Conservation (phyloP, 1,140 invertebrate genomes). For the Heliothis subflexa region DNA sequence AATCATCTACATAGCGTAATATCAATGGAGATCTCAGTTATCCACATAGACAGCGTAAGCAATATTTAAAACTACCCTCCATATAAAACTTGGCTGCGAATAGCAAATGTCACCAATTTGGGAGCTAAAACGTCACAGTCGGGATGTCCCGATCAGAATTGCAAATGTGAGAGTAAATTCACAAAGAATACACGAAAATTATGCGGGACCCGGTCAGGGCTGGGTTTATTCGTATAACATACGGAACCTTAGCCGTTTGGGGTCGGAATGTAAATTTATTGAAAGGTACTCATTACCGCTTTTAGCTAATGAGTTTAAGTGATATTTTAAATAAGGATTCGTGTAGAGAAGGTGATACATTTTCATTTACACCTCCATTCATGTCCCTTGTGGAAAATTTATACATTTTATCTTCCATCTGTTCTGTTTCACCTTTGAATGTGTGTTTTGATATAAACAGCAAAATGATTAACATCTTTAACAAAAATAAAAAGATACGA, state of each 20-base stretch:
- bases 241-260: slow-evolving; percentile 39
- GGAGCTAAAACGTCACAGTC: slow-evolving; percentile 50
- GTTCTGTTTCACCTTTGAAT: background rate
- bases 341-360: background rate
- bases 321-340: slow-evolving; percentile 23
- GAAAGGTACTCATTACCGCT: slow-evolving; percentile 39
- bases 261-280: slow-evolving; percentile 52
- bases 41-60: slow-evolving; percentile 41
- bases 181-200: slow-evolving; percentile 73
- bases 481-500: background rate
- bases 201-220: slow-evolving; percentile 57
- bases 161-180: slow-evolving; percentile 70
- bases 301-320: slow-evolving; percentile 43
- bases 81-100: slow-evolving; percentile 44
- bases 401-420: background rate
- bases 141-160: slow-evolving; percentile 63
- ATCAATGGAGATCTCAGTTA: slow-evolving; percentile 34
- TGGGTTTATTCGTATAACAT: slow-evolving; percentile 51
- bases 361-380: slow-evolving; percentile 21
- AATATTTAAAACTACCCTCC: slow-evolving; percentile 50
- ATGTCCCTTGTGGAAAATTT: background rate
- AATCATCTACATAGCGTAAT: slow-evolving; percentile 32
- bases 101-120: slow-evolving; percentile 60
- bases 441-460: background rate
- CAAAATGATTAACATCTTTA: background rate